A percentile compares a stretch with the other conserved stretches of the same genome.
Conservation (phyloP, 2,888 invertebrate species). For the Agrotis puta region DNA sequence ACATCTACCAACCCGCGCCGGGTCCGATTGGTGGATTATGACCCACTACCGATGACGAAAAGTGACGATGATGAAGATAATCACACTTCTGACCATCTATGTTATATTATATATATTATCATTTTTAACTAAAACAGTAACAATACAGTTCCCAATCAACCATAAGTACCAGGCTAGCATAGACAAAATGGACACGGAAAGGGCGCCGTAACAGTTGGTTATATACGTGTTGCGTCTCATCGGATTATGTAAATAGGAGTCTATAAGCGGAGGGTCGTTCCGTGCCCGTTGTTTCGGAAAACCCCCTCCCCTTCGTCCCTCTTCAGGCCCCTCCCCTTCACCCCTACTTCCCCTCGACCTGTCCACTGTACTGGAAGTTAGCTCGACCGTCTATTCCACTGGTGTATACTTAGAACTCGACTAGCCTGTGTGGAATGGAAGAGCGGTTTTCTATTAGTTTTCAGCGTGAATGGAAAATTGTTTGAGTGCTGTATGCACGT, state of each 20-base stretch:
- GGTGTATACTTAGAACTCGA: constrained; percentile 51
- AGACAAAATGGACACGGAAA: constrained; percentile 55
- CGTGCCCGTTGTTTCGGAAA: constrained; percentile 84
- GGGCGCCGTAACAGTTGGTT: constrained; percentile 55
- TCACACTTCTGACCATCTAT: too few species aligned
- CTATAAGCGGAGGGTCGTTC: constrained; percentile 77
- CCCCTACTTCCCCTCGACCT: constrained; percentile 47
- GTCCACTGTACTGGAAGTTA: constrained; percentile 75
- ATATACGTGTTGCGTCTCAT: constrained; percentile 65
- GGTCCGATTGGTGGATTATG: too few species aligned
- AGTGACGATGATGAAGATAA: too few species aligned
- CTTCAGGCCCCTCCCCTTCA: constrained; percentile 23
- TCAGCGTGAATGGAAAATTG: constrained; percentile 21
- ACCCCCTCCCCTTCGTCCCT: constrained; percentile 62
- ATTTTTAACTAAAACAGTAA: neutral
- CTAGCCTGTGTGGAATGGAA: constrained; percentile 24
- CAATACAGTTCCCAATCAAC: constrained; percentile 17
- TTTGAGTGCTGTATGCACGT: neutral
- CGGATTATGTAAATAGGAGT: constrained; percentile 76
- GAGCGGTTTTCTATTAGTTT: constrained; percentile 22
- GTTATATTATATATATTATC: too few species aligned
- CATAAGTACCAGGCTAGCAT: constrained; percentile 46
- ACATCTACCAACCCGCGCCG: too few species aligned
- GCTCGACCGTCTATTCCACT: constrained; percentile 47
- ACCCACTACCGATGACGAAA: too few species aligned